Percentiles rank a stretch among this genome's conserved stretches.
These are phyloP conservation scores for Paedocypris micromegethes DNA, from an alignment of 2,797 vertebrate species.

Conservation along the genomic window DNA sequence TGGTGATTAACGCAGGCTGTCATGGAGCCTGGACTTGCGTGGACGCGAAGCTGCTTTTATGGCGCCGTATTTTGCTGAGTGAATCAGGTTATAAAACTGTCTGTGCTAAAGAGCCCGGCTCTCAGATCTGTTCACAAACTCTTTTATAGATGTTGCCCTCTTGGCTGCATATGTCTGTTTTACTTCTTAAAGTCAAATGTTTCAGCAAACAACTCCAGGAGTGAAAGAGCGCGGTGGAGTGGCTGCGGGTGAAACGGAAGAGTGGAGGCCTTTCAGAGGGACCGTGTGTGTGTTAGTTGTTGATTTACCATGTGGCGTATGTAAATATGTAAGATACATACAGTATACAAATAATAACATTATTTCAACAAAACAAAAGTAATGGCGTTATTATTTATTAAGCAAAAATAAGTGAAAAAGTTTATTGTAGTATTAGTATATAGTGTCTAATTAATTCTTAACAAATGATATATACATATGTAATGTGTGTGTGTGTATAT, in stretches of 20 bases:
- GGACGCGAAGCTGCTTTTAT: constrained; percentile 42
- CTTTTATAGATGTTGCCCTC: constrained; percentile 19
- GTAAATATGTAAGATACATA: too few relatives aligned
- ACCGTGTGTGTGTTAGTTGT: too few relatives aligned
- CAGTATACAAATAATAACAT: too few relatives aligned
- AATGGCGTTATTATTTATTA: neutral
- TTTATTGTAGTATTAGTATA: neutral
- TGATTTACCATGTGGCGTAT: too few relatives aligned
- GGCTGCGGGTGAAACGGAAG: neutral
- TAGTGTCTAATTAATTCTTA: too few relatives aligned
- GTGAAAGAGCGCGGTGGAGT: neutral
- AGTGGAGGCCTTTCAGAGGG: too few relatives aligned
- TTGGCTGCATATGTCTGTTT: neutral
- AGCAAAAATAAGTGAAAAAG: neutral
- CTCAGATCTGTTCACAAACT: constrained; percentile 27
- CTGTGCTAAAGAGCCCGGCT: constrained; percentile 35
- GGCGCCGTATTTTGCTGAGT: constrained; percentile 35
- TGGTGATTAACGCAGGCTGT: constrained; percentile 44
- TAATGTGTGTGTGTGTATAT: too few relatives aligned
- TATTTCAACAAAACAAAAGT: too few relatives aligned
- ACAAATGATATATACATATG: too few relatives aligned
- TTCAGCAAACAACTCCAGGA: neutral
- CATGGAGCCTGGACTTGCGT: constrained; percentile 35
- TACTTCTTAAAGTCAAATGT: neutral
- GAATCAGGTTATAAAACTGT: constrained; percentile 44